Evolutionary conservation across 1,140 invertebrate species (phyloP), one percentile per base, ranked within the genome.

Genomic region (Diorhabda elongata): DNA sequence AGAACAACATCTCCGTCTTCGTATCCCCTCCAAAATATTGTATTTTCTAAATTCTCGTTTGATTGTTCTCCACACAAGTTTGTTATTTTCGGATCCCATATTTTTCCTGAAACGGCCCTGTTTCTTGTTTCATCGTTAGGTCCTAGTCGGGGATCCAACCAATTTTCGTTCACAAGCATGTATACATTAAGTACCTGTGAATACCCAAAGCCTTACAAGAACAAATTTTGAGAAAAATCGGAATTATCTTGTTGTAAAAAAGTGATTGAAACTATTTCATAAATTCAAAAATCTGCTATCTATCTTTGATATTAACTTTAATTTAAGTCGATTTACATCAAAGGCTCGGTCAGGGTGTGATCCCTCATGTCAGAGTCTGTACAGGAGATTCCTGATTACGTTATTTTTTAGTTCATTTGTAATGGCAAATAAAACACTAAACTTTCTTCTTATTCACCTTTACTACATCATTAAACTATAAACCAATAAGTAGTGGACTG

Each of bases 31-130:
- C 75, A 76, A 67, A 73, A 76, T 61, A 68, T 57, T 0, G 65
- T 71, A 4, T 75, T 69, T 63, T 75, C 73, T 41, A 70, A 66
- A 43, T 68, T 69, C n/a, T 47, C 42, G 60, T 41, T 68, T 56
- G 42, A 45, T 3, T 44, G 44, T 44, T 65, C 47, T 3, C 75
- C 75, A 58, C 69, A 69, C 4, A 63, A 58, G 43, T 64, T 63
- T 5, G 71, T 70, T 63, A 76, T 71, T 67, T 69, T 69, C 26
- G 75, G 75, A 44, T 66, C 66, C 75, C 75, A 76, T 57, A 76
- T 73, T 68, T 73, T 47, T 6, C 73, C 73, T 63, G 58, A 59
- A 8, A 75, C 69, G n/a, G 75, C 73, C 68, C 64, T 67, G 61
- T 68, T 73, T n/a, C 60, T 63, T 2, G 75, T 76, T 52, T 64